A percentile compares a stretch with the other conserved stretches of the same genome.
These are phyloP conservation scores for Neogale vison DNA, from an alignment of 2,113 vertebrate genomes.

Conservation along the genomic window DNA sequence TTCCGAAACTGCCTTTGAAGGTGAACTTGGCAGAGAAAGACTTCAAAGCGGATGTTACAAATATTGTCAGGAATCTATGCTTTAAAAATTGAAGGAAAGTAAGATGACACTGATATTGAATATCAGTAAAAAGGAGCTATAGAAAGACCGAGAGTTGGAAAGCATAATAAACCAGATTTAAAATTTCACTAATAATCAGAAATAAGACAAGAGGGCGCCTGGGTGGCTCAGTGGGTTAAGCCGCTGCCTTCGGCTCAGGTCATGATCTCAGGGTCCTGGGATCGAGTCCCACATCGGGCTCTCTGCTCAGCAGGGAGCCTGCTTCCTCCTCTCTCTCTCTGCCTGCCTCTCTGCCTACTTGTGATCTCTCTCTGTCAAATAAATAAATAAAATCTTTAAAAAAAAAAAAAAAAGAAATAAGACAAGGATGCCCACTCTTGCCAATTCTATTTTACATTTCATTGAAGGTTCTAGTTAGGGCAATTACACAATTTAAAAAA, in stretches of 20 bases:
- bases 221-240: too few species aligned
- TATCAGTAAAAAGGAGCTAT: neutral
- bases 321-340: too few species aligned
- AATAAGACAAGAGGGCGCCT: neutral
- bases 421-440: neutral
- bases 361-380: too few species aligned
- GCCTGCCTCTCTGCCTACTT: too few species aligned
- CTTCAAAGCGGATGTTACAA: neutral
- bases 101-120: neutral
- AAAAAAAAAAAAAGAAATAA: too few species aligned
- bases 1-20: neutral
- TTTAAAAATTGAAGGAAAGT: neutral
- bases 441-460: neutral
- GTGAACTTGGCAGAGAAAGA: neutral
- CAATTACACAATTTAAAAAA: neutral
- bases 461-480: neutral
- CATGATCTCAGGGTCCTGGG: too few species aligned
- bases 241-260: too few species aligned
- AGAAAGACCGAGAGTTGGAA: neutral
- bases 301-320: too few species aligned
- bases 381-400: too few species aligned
- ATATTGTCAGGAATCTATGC: neutral
- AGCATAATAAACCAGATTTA: neutral
- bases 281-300: too few species aligned
- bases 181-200: neutral